Evolutionary conservation across 2,888 invertebrate species (phyloP), one percentile per base, ranked within the genome.

Genomic region (Prionchulus punctatus): DNA sequence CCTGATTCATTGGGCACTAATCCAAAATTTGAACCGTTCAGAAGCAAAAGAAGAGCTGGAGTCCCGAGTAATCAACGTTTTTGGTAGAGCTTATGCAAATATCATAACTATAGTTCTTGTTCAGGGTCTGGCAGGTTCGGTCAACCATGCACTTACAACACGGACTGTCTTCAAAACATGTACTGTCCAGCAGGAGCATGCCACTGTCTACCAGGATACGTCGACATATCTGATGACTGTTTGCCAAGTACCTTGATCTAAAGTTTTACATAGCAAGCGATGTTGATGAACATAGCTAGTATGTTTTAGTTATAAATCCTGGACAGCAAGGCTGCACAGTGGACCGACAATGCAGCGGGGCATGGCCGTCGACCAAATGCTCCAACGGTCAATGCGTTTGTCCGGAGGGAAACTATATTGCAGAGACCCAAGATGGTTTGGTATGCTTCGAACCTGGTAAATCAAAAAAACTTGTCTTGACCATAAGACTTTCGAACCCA

Each of bases 341-440:
- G 3, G 43, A 53, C 42, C 7, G 43, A 12, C 59, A 42, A 43
- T 36, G 45, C 27, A n/a, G 28, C 30, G 31, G 54, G 15, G 49
- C 23, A 42, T 45, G 53, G 53, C 53, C 53, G 4, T n/a, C 25
- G 21, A 27, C 53, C 7, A 36, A 30, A 7, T 53, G 53, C 43
- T 12, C 7, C 12, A 18, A 21, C 21, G 53, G 53, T 4, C 12
- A 18, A 3, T 53, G 53, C 25, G 36, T 43, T 4, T 53, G 53
- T 27, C 53, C 53, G 3, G n/a, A 30, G 25, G 36, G 18, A 7
- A 7, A 36, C 12, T 27, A n/a, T 4, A 4, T 12, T 3, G 43
- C 53, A 4, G 53, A 53, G 53, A 53, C 53, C 7, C 7, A 23
- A 4, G 53, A 53, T 27, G 53, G 53, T 25, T 31, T n/a, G 30